phyloP scores from a whole-genome alignment of 2,888 invertebrate genomes.

The Rosalia funebris region DNA sequence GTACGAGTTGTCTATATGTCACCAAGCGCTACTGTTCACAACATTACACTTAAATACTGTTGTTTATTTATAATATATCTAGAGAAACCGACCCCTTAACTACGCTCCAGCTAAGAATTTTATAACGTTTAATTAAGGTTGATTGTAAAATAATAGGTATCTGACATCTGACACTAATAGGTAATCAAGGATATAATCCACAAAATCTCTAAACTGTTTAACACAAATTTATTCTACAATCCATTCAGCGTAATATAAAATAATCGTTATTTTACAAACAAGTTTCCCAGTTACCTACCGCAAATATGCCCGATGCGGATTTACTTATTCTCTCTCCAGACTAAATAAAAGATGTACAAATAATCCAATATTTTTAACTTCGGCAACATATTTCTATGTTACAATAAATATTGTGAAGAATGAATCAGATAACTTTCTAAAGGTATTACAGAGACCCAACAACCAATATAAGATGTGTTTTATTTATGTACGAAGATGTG shows the following conservation, averaged over 20 bases:
- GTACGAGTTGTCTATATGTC: too few species aligned
- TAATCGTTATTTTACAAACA: constrained; percentile 1
- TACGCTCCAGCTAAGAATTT: too few species aligned
- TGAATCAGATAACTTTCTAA: constrained; percentile 13
- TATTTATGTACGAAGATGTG: neutral
- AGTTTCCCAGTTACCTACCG: constrained; percentile 13
- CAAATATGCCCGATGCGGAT: constrained; percentile 1
- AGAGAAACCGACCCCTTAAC: too few species aligned
- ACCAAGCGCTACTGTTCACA: too few species aligned
- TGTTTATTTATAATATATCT: too few species aligned
- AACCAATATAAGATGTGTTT: neutral
- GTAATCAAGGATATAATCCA: too few species aligned
- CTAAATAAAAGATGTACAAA: constrained; percentile 3
- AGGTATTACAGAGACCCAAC: neutral
- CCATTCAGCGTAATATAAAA: constrained; percentile 4
- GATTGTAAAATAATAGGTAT: too few species aligned
- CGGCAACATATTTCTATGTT: constrained; percentile 4
- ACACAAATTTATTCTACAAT: too few species aligned
- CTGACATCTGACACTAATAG: too few species aligned
- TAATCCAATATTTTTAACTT: constrained; percentile 12
- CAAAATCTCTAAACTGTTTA: too few species aligned
- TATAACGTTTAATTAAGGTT: too few species aligned
- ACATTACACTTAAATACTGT: too few species aligned
- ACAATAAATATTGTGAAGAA: constrained; percentile 5
- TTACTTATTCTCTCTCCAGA: constrained; percentile 7